Conservation (phyloP, 2,797 vertebrate genomes). For the Aldrovandia affinis region DNA sequence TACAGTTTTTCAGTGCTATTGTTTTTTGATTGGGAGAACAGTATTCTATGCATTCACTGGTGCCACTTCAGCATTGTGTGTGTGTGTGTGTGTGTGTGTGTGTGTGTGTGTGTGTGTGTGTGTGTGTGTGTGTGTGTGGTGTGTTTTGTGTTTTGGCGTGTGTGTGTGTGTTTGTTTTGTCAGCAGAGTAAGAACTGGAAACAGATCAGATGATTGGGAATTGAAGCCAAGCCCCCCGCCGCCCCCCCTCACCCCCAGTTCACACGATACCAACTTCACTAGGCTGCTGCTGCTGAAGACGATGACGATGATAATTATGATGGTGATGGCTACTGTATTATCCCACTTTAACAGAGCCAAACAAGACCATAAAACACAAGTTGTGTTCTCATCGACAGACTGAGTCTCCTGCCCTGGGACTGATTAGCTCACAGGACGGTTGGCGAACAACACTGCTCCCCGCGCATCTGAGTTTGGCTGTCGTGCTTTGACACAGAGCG, state of each 20-base stretch:
- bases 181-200: slow-evolving; percentile 37
- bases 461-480: neutral
- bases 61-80: neutral
- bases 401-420: slow-evolving; percentile 42
- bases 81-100: slow-evolving; percentile 22
- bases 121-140: slow-evolving; percentile 17
- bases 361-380: neutral
- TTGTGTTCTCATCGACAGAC: slow-evolving; percentile 27
- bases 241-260: slow-evolving; percentile 42
- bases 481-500: neutral
- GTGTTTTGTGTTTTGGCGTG: too few species aligned
- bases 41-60: neutral
- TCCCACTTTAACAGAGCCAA: slow-evolving; percentile 30
- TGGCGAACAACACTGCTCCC: neutral
- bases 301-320: neutral
- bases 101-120: slow-evolving; percentile 10
- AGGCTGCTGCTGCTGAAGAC: slow-evolving; percentile 24
- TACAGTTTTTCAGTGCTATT: neutral
- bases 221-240: slow-evolving; percentile 46
- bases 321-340: slow-evolving; percentile 24
- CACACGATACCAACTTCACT: slow-evolving; percentile 17
- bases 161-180: slow-evolving; percentile 41
- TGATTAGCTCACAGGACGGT: slow-evolving; percentile 23
- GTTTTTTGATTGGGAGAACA: neutral
- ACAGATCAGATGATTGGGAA: slow-evolving; percentile 55